phyloP scores from a whole-genome alignment of 2,888 invertebrate species.

The Papilio elwesi region DNA sequence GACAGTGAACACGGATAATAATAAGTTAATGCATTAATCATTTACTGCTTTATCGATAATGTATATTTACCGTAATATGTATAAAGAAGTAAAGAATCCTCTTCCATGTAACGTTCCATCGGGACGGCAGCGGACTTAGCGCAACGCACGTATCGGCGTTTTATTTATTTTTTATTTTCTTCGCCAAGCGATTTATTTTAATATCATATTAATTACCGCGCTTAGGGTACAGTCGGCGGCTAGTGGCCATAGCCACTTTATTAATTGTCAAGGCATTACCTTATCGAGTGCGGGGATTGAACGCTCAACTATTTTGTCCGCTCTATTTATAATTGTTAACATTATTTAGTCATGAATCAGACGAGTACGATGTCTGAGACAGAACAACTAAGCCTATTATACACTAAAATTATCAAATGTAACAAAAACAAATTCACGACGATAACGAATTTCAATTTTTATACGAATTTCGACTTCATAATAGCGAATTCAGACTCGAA shows the following conservation, averaged over 20 bases:
- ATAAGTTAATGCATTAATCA: no score
- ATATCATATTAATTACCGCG: conserved; percentile 67
- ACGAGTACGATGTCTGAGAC: no score
- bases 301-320: background rate
- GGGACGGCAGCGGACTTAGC: conserved; percentile 39
- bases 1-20: no score
- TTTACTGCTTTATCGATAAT: no score
- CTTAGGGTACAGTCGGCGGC: conserved; percentile 36
- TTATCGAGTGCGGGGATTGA: background rate
- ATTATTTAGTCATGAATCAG: conserved; percentile 21
- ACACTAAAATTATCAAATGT: no score
- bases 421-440: no score
- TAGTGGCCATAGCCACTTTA: background rate
- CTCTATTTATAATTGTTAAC: conserved; percentile 54
- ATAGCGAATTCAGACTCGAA: no score
- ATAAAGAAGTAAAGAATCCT: conserved; percentile 36
- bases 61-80: no score
- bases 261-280: conserved; percentile 27
- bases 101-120: conserved; percentile 40
- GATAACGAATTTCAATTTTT: no score
- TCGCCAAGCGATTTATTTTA: conserved; percentile 59
- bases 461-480: no score
- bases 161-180: conserved; percentile 44
- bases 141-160: conserved; percentile 47
- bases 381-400: no score